Percentiles rank a stretch among this genome's conserved stretches.
These are phyloP conservation scores for Ethmia dodecea DNA, from an alignment of 2,888 invertebrate species.

Conservation along the genomic window DNA sequence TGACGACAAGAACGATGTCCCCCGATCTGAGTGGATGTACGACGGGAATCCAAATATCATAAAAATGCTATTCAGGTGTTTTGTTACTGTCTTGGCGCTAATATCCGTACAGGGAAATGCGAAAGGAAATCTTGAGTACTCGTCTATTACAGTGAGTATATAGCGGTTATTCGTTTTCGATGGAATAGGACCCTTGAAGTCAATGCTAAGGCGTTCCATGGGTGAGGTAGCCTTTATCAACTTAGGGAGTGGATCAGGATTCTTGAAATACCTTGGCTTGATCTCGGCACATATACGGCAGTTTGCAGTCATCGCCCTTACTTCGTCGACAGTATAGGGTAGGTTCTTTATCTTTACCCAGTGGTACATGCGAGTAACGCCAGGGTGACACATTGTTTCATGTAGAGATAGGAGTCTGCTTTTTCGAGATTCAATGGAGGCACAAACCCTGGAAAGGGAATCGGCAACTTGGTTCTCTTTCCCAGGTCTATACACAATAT, in stretches of 20 bases:
- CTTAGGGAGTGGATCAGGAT: conserved; percentile 3
- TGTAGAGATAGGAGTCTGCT: neutral
- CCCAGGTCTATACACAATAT: too few species aligned
- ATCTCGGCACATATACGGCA: conserved; percentile 4
- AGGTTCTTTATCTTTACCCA: conserved; percentile 13
- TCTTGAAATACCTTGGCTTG: neutral
- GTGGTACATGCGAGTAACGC: conserved; percentile 11
- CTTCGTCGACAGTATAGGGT: conserved; percentile 10
- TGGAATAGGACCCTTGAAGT: too few species aligned
- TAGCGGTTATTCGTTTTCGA: conserved; percentile 11
- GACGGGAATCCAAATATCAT: conserved; percentile 6
- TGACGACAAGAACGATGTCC: conserved; percentile 9
- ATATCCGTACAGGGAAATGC: conserved; percentile 13
- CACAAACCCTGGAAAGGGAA: too few species aligned
- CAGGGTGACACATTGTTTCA: conserved; percentile 14
- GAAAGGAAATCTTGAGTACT: conserved; percentile 14
- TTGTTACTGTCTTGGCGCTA: conserved; percentile 7
- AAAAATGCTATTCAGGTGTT: conserved; percentile 8
- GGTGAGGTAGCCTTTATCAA: conserved; percentile 1
- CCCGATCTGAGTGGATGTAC: conserved; percentile 11
- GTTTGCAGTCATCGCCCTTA: conserved; percentile 4
- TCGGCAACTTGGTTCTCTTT: conserved; percentile 8
- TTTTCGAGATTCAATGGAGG: neutral
- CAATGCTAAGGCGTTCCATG: neutral
- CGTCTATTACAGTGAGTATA: conserved; percentile 15